These are phyloP conservation scores for Cladopsammia gracilis DNA, from an alignment of 64 coral and sea anemone genomes.

Conservation along the genomic window DNA sequence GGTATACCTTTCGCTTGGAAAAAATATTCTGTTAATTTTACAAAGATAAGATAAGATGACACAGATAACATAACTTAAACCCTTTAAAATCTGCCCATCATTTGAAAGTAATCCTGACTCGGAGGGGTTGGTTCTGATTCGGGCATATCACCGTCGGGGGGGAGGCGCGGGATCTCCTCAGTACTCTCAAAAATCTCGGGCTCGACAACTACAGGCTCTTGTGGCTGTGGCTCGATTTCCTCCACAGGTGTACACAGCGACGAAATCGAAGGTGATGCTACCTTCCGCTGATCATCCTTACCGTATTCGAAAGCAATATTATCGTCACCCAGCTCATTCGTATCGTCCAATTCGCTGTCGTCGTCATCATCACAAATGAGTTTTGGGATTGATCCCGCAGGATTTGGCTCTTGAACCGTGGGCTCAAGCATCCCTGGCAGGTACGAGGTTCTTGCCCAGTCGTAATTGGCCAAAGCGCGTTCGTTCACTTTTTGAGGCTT, in stretches of 20 bases:
- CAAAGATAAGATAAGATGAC: background rate
- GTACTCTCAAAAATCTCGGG: constrained; percentile 40
- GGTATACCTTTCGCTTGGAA: too few species aligned
- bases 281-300: background rate
- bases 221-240: background rate
- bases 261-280: background rate
- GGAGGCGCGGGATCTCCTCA: constrained; percentile 6
- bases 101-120: background rate
- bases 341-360: background rate
- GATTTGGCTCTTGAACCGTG: background rate
- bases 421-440: constrained; percentile 67
- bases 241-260: constrained; percentile 1
- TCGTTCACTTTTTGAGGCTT: constrained; percentile 65
- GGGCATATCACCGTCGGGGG: background rate
- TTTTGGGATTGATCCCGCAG: background rate
- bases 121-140: background rate
- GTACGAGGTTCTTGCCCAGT: constrained; percentile 75
- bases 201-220: constrained; percentile 17
- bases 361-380: constrained; percentile 68
- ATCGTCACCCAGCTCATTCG: background rate
- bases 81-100: constrained; percentile 8
- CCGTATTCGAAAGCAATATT: constrained; percentile 41
- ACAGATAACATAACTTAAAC: background rate
- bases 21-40: background rate
- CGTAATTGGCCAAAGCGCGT: constrained; percentile 47